A percentile compares a stretch with the other conserved stretches of the same genome.
Conservation (phyloP, 2,113 vertebrate species). For the Struthidea cinerea region DNA sequence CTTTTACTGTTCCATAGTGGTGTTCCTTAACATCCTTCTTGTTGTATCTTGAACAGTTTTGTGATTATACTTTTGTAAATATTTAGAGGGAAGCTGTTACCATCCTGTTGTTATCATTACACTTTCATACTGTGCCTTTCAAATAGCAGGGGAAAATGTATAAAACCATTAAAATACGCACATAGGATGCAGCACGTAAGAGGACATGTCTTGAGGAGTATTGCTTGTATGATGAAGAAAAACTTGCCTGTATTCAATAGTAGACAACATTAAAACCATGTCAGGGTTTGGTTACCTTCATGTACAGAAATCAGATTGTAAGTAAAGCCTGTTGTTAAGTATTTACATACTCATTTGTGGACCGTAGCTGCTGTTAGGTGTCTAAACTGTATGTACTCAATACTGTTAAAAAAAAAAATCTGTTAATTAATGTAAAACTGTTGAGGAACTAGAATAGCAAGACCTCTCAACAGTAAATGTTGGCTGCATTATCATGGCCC, state of each 20-base stretch:
- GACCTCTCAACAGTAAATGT: not conserved
- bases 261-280: not conserved
- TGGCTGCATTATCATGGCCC: not conserved
- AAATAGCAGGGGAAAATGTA: not conserved
- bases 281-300: not conserved
- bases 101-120: fast-evolving
- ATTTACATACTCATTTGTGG: not conserved
- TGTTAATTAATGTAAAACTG: not conserved
- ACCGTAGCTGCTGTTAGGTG: not conserved
- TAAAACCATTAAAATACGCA: not conserved
- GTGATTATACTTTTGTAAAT: not conserved
- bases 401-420: not conserved
- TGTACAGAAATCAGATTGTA: not conserved
- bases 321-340: not conserved
- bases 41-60: not conserved
- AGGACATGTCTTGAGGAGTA: not conserved
- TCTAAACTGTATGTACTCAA: not conserved
- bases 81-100: not conserved
- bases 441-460: not conserved
- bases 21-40: not conserved
- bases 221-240: not conserved
- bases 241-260: not conserved
- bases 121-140: not conserved
- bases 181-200: not conserved
- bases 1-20: not conserved